These are phyloP conservation scores for Marcusenius ussheri DNA, from an alignment of 2,113 vertebrate species.

Conservation along the genomic window DNA sequence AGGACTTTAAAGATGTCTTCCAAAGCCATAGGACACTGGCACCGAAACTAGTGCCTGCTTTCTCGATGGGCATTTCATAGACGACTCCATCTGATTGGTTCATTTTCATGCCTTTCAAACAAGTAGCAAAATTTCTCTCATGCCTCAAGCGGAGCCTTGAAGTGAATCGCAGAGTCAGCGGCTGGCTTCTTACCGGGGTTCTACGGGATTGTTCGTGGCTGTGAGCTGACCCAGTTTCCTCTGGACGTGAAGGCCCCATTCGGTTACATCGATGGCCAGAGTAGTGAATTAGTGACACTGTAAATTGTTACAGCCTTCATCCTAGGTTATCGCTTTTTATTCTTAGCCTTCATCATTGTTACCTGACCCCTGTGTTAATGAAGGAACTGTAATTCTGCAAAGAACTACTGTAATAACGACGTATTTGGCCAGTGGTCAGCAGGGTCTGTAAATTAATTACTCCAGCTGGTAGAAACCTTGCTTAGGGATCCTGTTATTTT, in stretches of 20 bases:
- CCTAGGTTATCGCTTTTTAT: not conserved
- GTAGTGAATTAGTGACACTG: not conserved
- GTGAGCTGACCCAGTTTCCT: not conserved
- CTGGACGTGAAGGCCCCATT: not conserved
- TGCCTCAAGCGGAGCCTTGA: not conserved
- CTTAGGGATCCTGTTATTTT: not conserved
- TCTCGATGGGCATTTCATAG: not conserved
- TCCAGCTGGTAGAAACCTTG: conserved; percentile 3
- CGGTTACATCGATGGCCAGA: not conserved
- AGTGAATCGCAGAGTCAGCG: not conserved
- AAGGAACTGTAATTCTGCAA: not conserved
- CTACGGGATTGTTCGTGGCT: not conserved
- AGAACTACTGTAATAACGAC: not conserved
- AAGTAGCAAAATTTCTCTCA: not conserved
- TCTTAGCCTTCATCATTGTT: not conserved
- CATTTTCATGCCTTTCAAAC: conserved; percentile 7
- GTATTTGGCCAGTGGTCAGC: not conserved
- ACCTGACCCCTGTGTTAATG: not conserved
- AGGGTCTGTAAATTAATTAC: not conserved
- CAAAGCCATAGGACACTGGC: not conserved
- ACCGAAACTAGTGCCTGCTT: not conserved
- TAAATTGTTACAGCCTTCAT: not conserved
- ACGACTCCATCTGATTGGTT: not conserved
- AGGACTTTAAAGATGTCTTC: not conserved
- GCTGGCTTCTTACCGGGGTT: not conserved